Evolutionary conservation across 1,140 invertebrate genomes (phyloP).

Genomic region (Neelides sp.): DNA sequence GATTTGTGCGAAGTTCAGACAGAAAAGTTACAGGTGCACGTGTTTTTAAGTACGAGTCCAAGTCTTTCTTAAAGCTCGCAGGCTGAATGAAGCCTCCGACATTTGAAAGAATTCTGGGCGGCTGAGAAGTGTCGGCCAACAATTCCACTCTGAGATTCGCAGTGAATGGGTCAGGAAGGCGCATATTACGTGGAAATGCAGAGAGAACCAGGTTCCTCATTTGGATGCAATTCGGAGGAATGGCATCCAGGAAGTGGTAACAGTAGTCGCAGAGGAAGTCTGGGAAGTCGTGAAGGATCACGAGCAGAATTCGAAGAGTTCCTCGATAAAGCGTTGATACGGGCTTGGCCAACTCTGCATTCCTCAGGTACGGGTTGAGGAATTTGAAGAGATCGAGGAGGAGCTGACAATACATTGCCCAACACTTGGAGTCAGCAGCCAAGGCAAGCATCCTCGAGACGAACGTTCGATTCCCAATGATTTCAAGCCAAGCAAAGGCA

Average conservation of each 20-base stretch:
- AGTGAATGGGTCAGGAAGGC: constrained; percentile 94
- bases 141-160: constrained; percentile 94
- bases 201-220: constrained; percentile 96
- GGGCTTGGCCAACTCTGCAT: constrained; percentile 86
- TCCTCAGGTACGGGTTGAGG: constrained; percentile 87
- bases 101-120: constrained; percentile 81
- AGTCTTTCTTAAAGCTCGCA: constrained; percentile 76
- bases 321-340: constrained; percentile 91
- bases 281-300: constrained; percentile 95
- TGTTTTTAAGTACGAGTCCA: constrained; percentile 92
- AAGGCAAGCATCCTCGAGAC: constrained; percentile 84
- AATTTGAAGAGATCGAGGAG: constrained; percentile 94
- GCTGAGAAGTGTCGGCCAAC: constrained; percentile 55
- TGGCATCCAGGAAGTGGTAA: constrained; percentile 98
- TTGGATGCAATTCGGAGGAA: constrained; percentile 91
- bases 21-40: constrained; percentile 90
- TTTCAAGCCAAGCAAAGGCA: constrained; percentile 94
- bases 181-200: constrained; percentile 94
- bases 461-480: constrained; percentile 91
- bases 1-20: constrained; percentile 73
- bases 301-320: constrained; percentile 84
- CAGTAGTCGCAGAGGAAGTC: constrained; percentile 99
- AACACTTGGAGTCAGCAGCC: constrained; percentile 61
- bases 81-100: constrained; percentile 78
- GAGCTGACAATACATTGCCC: constrained; percentile 80